Evolutionary conservation across 2,113 vertebrate genomes (phyloP), one percentile per base, ranked within the genome.

Genomic region (Tragelaphus scriptus): DNA sequence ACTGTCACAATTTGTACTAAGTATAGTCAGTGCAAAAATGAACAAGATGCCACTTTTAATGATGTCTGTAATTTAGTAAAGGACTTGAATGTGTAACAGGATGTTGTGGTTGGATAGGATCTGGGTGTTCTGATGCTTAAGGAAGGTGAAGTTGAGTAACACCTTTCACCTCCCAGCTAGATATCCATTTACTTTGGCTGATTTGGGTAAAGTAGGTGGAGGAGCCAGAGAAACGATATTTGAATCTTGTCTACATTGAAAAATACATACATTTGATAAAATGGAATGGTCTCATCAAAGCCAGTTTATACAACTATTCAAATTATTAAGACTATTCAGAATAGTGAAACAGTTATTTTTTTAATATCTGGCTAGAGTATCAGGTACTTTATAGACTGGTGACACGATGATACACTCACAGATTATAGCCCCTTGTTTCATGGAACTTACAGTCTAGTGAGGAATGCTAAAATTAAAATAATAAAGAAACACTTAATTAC

Each of bases 231-330:
- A 89, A 44, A 85, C 44, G 28, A 91, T n/a, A 88, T 97, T 85
- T 88, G 56, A 97, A 56, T 96, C 6, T 81, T 91, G 25, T 49
- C 17, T 91, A 36, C 13, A 92, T 92, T 95, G 44, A 97, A 63
- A 84, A 44, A 68, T 93, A 68, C 47, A 90, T 86, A 92, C 58
- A 85, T 88, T 90, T 90, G 30, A 55, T 92, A 92, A 94, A 65
- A 3, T 88, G 17, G 59, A 88, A 90, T 84, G 47, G 5, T 61
- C 40, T 32, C 47, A 90, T 85, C 44, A 90, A 56, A 89, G 63
- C 12, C 56, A 95, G 26, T 79, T 96, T 91, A 96, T 19, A 97
- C 53, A 28, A 63, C 77, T 75, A n/a, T 90, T 92, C 49, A 94
- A 26, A 89, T 93, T 80, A 85, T 93, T 93, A 89, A 95, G 36